Conservation (phyloP, 2,888 invertebrate genomes). For the Acleris emargana region DNA sequence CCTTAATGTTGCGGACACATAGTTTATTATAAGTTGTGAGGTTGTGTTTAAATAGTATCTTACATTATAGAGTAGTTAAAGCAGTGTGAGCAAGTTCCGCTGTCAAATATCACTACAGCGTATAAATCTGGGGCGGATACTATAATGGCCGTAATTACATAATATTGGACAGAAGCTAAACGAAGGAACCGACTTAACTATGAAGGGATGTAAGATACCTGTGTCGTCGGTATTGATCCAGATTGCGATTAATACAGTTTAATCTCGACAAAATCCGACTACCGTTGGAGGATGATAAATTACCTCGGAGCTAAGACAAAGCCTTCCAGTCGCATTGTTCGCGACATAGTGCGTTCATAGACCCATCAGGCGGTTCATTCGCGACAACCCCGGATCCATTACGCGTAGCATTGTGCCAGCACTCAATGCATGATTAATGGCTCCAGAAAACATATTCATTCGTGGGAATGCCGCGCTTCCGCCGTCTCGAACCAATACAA, state of each 20-base stretch:
- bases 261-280: slow-evolving; percentile 37
- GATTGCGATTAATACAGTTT: slow-evolving; percentile 34
- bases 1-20: background rate
- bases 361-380: slow-evolving; percentile 55
- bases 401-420: slow-evolving; percentile 62
- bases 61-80: slow-evolving; percentile 32
- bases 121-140: slow-evolving; percentile 46
- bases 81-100: slow-evolving; percentile 55
- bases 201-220: background rate
- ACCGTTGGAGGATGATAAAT: slow-evolving; percentile 56
- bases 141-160: slow-evolving; percentile 30
- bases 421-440: slow-evolving; percentile 81
- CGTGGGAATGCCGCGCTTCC: slow-evolving; percentile 65
- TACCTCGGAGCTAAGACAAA: slow-evolving; percentile 59
- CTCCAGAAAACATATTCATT: slow-evolving; percentile 70
- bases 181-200: background rate
- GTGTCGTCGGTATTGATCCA: slow-evolving; percentile 24
- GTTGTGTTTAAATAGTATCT: slow-evolving; percentile 2
- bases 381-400: slow-evolving; percentile 72
- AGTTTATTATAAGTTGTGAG: background rate
- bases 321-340: slow-evolving; percentile 56
- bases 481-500: slow-evolving; percentile 60
- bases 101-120: slow-evolving; percentile 55
- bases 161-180: slow-evolving; percentile 20
- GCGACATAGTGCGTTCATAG: slow-evolving; percentile 48